These are phyloP conservation scores for Muntiacus reevesi DNA, from an alignment of 2,113 vertebrate species.

Conservation along the genomic window DNA sequence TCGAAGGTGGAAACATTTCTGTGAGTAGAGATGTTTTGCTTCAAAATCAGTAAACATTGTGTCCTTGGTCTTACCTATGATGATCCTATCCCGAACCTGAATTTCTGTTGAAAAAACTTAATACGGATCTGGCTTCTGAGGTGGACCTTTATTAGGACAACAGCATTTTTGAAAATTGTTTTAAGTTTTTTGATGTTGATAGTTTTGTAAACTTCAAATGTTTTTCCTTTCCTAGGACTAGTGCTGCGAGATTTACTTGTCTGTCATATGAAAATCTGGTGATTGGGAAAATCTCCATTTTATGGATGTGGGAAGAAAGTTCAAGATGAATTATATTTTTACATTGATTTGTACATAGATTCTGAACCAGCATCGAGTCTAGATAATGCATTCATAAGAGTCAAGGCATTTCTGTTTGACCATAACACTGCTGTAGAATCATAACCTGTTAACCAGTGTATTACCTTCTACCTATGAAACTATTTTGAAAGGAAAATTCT, in stretches of 20 bases:
- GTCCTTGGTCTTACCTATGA: constrained; percentile 74
- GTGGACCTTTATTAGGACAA: constrained; percentile 8
- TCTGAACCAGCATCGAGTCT: background rate
- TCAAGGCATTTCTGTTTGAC: background rate
- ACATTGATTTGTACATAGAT: background rate
- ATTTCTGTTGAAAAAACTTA: constrained; percentile 75
- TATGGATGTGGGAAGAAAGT: background rate
- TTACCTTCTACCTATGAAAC: background rate
- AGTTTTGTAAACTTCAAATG: background rate
- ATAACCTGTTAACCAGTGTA: background rate
- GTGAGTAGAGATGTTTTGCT: constrained; percentile 6
- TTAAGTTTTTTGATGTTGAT: background rate
- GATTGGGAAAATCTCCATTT: constrained; percentile 11
- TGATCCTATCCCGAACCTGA: constrained; percentile 85
- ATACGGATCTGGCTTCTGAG: constrained; percentile 76
- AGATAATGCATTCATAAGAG: background rate
- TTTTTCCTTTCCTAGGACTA: constrained; percentile 69
- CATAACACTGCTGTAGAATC: background rate
- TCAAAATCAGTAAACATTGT: background rate
- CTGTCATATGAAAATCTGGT: constrained; percentile 32
- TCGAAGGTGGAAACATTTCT: background rate
- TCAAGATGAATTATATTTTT: background rate
- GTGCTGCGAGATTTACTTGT: background rate
- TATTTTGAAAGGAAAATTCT: background rate
- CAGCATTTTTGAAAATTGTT: background rate